Evolutionary conservation across 2,888 invertebrate species (phyloP), one percentile per base, ranked within the genome.

Genomic region (Drosophila crucigera): DNA sequence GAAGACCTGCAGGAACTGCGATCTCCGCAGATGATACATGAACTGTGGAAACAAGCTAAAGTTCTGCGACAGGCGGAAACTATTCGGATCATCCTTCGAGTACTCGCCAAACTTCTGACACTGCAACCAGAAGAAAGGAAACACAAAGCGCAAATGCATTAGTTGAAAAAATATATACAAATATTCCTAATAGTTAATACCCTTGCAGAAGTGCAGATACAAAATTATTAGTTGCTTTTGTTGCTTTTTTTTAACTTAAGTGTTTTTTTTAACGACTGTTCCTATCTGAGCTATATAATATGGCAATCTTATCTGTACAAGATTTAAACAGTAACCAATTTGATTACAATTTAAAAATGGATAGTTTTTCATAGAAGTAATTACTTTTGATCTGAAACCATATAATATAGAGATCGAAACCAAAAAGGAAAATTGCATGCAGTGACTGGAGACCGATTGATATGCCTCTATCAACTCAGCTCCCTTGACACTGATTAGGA

Each of bases 31-130:
- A 92, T 99, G 99, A 94, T 99, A 99, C 99, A 99, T 99, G 94
- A 99, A 99, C 94, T 99, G 99, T 52, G 99, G 99, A 94, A 99
- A 99, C 69, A 99, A 94, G 71, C 98, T 98, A 94, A 99, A 99
- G 94, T 99, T 99, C 92, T 99, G 99, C 3, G 97, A 96, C 72
- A 99, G 95, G 60, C 99, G 95, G 94, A 99, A 99, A 82, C 98
- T 98, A 92, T 97, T 97, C 22, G 99, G 98, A 94, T 99, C 99
- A 92, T 99, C 99, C 92, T 99, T 99, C 89, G 96, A 96, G 93
- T 98, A 99, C 92, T 99, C 99, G 65, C 99, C 99, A 94, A 99
- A 99, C 94, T 99, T 99, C 94, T 99, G 99, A 93, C 99, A 99
- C 97, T 99, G 94, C 62, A 68, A 62, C 5, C 5, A 41, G 5